phyloP scores from a whole-genome alignment of 2,113 vertebrate genomes.

The Ranitomeya variabilis region DNA sequence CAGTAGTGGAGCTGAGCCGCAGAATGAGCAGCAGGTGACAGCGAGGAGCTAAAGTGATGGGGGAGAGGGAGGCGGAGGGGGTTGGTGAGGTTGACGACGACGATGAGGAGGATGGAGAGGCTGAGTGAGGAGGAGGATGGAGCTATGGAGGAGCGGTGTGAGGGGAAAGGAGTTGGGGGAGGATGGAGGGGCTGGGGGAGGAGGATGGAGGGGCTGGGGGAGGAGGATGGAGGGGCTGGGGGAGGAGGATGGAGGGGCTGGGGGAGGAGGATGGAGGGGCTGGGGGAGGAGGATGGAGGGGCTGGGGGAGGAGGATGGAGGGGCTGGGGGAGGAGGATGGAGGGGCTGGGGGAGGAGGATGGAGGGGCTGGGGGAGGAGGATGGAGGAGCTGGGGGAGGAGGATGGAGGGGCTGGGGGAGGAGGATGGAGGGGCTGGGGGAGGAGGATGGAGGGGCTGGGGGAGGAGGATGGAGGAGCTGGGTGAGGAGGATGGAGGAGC shows the following conservation, averaged over 20 bases:
- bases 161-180: no score
- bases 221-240: background rate
- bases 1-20: background rate
- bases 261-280: background rate
- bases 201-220: background rate
- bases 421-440: no score
- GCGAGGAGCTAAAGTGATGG: background rate
- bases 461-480: no score
- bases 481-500: background rate
- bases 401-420: no score
- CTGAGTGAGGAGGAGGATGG: no score
- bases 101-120: no score
- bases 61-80: background rate
- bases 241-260: no score
- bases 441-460: no score
- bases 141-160: no score
- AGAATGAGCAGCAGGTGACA: constrained; percentile 26
- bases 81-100: background rate
- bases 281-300: background rate
- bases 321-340: no score
- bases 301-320: no score
- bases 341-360: no score
- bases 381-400: background rate
- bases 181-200: background rate
- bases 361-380: background rate